Evolutionary conservation across 2,888 invertebrate species (phyloP), one percentile per base, ranked within the genome.

Genomic region (Hirtodrosophila confusa): DNA sequence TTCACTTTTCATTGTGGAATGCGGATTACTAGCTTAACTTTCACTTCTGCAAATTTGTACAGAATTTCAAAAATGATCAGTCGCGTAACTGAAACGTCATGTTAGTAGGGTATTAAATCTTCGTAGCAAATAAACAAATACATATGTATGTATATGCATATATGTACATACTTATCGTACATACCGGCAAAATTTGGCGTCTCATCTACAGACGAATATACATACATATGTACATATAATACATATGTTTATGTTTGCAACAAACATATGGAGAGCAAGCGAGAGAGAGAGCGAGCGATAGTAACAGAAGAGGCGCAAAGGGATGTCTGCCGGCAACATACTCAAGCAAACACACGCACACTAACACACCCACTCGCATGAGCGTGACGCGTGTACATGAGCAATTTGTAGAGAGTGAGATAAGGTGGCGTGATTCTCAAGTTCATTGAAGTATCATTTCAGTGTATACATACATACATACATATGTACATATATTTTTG

Each of bases 351-450:
- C 40, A 33, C 27, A 45, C 41, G 11, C 56, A 44, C 47, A 40
- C 45, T 50, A 11, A 57, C 48, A 64, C 40, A 35, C 10, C 47
- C 27, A 58, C 48, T 48, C 43, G 47, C 63, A 80, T 49, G 63
- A 56, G 61, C 47, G 48, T 54, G 66, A 75, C 80, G 86, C 80
- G 67, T 78, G 77, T 69, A 58, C 63, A 41, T 53, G 43, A 70
- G 58, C 72, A 72, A 79, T 76, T 72, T 76, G 69, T 76, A 72
- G 74, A 71, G 69, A 73, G 58, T 33, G 69, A 83, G 86, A 87
- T 88, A 86, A 86, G 83, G 88, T 91, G 91, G 91, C 91, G 91
- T 91, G 91, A 91, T 91, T 91, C 75, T 89, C 86, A 90, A 90
- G 90, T 90, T 90, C 89, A 89, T 78, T 85, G 73, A 77, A 78